Percentiles rank a stretch among this genome's conserved stretches.
These are phyloP conservation scores for Phyllostomus hastatus DNA, from an alignment of 2,113 vertebrate genomes.

Conservation along the genomic window DNA sequence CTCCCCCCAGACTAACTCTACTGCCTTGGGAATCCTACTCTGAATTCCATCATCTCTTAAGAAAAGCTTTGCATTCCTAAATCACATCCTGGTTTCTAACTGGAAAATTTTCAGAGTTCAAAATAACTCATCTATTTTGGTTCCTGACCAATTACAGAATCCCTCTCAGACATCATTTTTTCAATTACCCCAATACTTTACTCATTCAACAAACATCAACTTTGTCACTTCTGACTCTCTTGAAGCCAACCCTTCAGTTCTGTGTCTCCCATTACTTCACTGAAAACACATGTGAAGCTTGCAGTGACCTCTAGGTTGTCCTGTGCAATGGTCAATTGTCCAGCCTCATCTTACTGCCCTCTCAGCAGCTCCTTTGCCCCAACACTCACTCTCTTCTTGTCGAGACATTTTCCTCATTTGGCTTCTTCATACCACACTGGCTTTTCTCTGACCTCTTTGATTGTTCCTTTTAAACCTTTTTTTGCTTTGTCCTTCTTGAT, in stretches of 20 bases:
- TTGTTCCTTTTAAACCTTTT: not conserved
- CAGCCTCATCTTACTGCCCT: not conserved
- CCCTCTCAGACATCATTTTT: not conserved
- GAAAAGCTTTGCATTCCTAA: not conserved
- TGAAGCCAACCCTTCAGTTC: not conserved
- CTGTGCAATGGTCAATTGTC: not conserved
- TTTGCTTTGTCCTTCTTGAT: not conserved
- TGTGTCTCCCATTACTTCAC: not conserved
- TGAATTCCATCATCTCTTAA: not conserved
- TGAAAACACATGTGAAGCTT: not conserved
- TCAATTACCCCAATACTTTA: not conserved
- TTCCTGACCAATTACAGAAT: not conserved
- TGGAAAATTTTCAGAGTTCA: conserved; percentile 1
- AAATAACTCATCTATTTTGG: conserved; percentile 23
- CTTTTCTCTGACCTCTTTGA: not conserved
- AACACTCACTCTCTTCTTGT: not conserved
- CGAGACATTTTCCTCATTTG: not conserved
- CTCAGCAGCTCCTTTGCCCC: not conserved
- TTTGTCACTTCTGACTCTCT: not conserved
- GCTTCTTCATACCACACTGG: not conserved
- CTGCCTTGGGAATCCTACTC: not conserved
- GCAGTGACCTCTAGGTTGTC: not conserved
- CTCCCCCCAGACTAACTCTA: not conserved
- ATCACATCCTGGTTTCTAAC: not conserved
- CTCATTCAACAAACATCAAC: not conserved